Conservation (phyloP, 2,113 vertebrate species). For the Symphodus melops region DNA sequence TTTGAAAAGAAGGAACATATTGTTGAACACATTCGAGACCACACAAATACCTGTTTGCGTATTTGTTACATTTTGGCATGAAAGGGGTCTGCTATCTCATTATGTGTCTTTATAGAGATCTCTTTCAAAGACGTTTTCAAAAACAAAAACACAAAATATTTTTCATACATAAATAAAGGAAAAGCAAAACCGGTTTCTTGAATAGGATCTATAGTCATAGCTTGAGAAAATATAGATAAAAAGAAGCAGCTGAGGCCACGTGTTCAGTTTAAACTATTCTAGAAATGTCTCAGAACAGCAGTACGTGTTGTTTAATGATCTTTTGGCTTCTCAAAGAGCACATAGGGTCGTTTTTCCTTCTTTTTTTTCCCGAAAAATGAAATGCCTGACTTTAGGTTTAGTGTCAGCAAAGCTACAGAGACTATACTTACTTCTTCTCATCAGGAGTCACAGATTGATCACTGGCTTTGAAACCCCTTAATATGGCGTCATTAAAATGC, state of each 20-base stretch:
- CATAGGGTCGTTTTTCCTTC: not conserved
- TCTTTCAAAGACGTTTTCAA: too few relatives aligned
- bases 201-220: not conserved
- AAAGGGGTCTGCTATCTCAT: too few relatives aligned
- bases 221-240: too few relatives aligned
- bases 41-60: not conserved
- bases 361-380: not conserved
- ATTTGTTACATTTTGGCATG: too few relatives aligned
- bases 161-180: too few relatives aligned
- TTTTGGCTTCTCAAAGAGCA: not conserved
- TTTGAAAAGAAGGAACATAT: not conserved
- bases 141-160: too few relatives aligned
- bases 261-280: not conserved
- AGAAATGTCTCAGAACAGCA: not conserved
- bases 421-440: not conserved
- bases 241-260: too few relatives aligned
- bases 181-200: too few relatives aligned
- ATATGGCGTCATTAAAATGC: not conserved
- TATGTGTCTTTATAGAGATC: too few relatives aligned
- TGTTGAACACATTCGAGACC: not conserved
- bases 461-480: not conserved
- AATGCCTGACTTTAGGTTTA: not conserved
- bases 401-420: not conserved
- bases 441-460: not conserved
- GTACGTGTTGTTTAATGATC: not conserved